Evolutionary conservation across 2,888 invertebrate genomes (phyloP).

Genomic region (Eurytoma adleriae): DNA sequence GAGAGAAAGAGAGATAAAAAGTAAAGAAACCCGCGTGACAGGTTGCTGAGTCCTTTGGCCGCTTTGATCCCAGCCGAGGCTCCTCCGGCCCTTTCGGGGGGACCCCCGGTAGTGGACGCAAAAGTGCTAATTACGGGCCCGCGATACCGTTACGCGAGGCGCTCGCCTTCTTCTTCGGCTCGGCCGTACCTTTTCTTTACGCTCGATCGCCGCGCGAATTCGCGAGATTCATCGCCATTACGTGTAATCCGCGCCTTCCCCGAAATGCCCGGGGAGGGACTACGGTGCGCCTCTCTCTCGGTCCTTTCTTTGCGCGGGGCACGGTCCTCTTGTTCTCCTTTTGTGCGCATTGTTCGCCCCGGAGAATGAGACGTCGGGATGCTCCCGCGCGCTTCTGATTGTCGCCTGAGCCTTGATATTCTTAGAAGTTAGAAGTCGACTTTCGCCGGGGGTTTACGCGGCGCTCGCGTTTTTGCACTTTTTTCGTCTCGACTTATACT

Average conservation of each 20-base stretch:
- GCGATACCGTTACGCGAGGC: slow-evolving; percentile 54
- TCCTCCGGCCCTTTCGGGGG: slow-evolving; percentile 60
- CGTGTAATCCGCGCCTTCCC: slow-evolving; percentile 43
- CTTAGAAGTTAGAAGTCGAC: neutral
- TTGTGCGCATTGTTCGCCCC: slow-evolving; percentile 42
- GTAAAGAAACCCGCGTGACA: slow-evolving; percentile 67
- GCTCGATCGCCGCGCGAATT: neutral
- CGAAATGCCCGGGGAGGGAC: slow-evolving; percentile 23
- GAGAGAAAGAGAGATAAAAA: slow-evolving; percentile 36
- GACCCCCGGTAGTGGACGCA: slow-evolving; percentile 56
- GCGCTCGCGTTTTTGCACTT: neutral
- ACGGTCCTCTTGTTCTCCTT: slow-evolving; percentile 20
- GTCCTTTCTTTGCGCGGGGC: neutral
- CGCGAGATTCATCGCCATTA: slow-evolving; percentile 40
- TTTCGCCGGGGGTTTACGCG: neutral
- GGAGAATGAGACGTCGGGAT: slow-evolving; percentile 46
- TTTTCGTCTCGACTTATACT: neutral
- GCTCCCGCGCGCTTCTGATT: slow-evolving; percentile 34
- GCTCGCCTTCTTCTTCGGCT: neutral
- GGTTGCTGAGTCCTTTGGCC: slow-evolving; percentile 62
- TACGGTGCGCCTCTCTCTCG: neutral
- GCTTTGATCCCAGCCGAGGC: slow-evolving; percentile 64
- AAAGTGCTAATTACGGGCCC: slow-evolving; percentile 70
- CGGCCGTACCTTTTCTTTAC: slow-evolving; percentile 10
- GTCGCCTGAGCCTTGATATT: slow-evolving; percentile 41